Evolutionary conservation across 2,888 invertebrate species (phyloP), one percentile per base, ranked within the genome.

Genomic region (Calameuta filiformis): DNA sequence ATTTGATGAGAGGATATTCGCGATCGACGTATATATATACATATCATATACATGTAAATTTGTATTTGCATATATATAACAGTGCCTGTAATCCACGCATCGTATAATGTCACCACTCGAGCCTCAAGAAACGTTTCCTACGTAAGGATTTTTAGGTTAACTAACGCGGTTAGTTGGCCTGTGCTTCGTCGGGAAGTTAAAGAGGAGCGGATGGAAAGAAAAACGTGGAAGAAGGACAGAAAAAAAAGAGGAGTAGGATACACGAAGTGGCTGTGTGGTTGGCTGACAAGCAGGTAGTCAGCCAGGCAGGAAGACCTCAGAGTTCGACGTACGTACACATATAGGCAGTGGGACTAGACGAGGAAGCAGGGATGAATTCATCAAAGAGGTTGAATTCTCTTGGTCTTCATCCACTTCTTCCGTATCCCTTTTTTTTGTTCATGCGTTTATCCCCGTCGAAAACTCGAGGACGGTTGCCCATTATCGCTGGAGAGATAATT

Each of bases 401-500:
- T 71, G 71, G 33, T 34, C 71, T 34, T 71, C 33, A 33, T 34
- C 71, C 71, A 15, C 31, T 34, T 71, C 71, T 34, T 71, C 71
- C 71, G 33, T 71, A 12, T 34, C 34, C 71, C 33, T 73, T 75
- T 76, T 76, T 78, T 81, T 78, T 82, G 83, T 85, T 82, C 85
- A 83, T 83, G 81, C 86, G 83, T 88, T 86, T 89, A 85, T 85
- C 83, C 85, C 83, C 85, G 82, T 83, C 79, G 83, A 88, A 86
- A 87, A 82, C 84, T 82, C 77, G 83, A 85, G 84, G 83, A 86
- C 83, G 83, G 84, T 71, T 85, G 86, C 84, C 88, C 86, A 88
- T 89, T 88, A 89, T 85, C 86, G 85, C 86, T 85, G 85, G 83
- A 83, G 85, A 87, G 88, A 89, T 89, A 89, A 89, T 89, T 89